Base-by-base conservation (phyloP, 2,797 vertebrate genomes). In the Carapus acus region DNA sequence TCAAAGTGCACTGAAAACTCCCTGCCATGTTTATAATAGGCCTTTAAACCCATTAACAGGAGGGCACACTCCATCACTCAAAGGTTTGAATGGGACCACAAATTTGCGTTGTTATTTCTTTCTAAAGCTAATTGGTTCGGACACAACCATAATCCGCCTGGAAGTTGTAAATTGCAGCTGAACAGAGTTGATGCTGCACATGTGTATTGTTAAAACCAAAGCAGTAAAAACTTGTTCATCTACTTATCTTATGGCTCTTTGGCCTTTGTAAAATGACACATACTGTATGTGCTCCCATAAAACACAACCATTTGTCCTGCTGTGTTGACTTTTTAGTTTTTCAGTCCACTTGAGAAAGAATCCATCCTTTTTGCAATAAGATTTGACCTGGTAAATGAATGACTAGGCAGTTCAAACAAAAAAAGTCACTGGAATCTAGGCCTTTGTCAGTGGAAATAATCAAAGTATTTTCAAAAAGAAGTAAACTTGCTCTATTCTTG, bases 141-240 rank as follows among this genome's bases (percentile, higher is more conserved):
- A 72, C 73, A 63, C 57, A 49, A 68, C 40, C 47, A 71, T 82
- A 72, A 78, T 81, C 76, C 62, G 74, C 23, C 54, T 44, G 49
- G 58, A 56, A 61, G 76, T 71, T 73, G 60, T 65, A 74, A 82
- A 77, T 37, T 22, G 58, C 38, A 54, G 44, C 40, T 62, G 54
- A 64, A 65, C 68, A 67, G 59, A 62, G 49, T 49, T 44, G 49
- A 47, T 73, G 57, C 49, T 38, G 36, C 14, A 18, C 38, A 33
- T 53, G 12, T 53, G 41, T 65, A 45, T 37, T 49, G 17, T 38
- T 66, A 53, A 78, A 74, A 69, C 61, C 69, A 43, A 55, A 54
- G 66, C 62, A 65, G 74, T 82, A 77, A 84, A 81, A 83, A 82
- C 73, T 78, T 69, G 81, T 83, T 85, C 68, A 80, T 79, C 81